Conservation (phyloP, 2,888 invertebrate genomes). For the Drosophila monieri region DNA sequence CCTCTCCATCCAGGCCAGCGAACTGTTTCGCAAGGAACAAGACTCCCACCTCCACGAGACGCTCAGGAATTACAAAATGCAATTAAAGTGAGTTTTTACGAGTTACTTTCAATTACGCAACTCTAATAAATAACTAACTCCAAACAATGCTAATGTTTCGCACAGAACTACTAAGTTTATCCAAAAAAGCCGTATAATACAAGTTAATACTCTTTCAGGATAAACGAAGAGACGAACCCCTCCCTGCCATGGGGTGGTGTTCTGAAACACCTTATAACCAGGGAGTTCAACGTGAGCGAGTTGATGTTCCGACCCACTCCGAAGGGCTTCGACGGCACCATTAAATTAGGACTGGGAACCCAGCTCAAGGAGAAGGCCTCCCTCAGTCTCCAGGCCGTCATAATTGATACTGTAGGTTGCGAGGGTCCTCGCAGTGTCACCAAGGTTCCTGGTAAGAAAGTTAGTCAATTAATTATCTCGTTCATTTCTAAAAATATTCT, state of each 20-base stretch:
- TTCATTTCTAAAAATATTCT: neutral
- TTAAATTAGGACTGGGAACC: conserved; percentile 48
- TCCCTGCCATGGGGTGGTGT: conserved; percentile 81
- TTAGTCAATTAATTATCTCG: neutral
- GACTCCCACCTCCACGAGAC: conserved; percentile 30
- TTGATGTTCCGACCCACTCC: conserved; percentile 46
- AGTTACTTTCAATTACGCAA: neutral
- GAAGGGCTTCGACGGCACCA: conserved; percentile 57
- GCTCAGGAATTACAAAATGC: conserved; percentile 50
- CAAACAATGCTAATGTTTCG: no score
- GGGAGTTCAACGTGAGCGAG: conserved; percentile 65
- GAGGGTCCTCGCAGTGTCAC: conserved; percentile 64
- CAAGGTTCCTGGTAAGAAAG: conserved; percentile 68
- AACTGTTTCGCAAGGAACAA: conserved; percentile 53
- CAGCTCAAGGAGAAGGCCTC: conserved; percentile 64
- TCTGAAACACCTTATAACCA: conserved; percentile 65
- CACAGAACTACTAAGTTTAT: no score
- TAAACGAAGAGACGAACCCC: conserved; percentile 79
- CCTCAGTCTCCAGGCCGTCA: conserved; percentile 69
- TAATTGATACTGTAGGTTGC: conserved; percentile 74
- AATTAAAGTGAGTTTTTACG: conserved; percentile 53
- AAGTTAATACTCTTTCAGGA: conserved; percentile 50
- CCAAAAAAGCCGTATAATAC: no score
- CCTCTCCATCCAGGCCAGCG: conserved; percentile 62
- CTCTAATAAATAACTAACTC: no score